These are phyloP conservation scores for Bombus cullumanus DNA, from an alignment of 1,140 invertebrate genomes.

Conservation along the genomic window DNA sequence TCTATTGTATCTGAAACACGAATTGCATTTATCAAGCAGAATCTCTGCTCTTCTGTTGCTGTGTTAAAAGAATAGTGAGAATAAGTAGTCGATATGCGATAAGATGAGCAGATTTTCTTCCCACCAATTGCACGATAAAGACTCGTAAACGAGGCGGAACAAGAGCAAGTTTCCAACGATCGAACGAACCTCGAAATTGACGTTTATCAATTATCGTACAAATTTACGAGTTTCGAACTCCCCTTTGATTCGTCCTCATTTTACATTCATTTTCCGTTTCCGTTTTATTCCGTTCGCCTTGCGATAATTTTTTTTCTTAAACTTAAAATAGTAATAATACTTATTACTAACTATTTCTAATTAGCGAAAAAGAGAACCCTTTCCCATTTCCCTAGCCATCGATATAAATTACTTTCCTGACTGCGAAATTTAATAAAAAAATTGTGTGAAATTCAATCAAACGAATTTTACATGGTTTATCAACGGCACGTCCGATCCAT, in stretches of 20 bases:
- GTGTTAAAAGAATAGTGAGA: too few relatives aligned
- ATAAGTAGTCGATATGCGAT: too few relatives aligned
- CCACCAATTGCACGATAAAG: not conserved
- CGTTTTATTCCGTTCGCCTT: not conserved
- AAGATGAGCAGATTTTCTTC: not conserved
- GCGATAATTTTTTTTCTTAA: not conserved
- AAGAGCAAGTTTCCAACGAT: not conserved
- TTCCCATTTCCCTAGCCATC: accelerated
- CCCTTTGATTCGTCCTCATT: too few relatives aligned
- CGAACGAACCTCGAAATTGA: not conserved
- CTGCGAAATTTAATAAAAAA: too few relatives aligned
- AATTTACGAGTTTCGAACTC: not conserved
- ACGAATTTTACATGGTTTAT: not conserved
- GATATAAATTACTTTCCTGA: not conserved
- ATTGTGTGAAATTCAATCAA: not conserved
- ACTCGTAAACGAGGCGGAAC: not conserved
- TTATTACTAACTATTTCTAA: too few relatives aligned
- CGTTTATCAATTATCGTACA: not conserved
- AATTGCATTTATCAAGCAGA: too few relatives aligned
- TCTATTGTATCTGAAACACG: too few relatives aligned
- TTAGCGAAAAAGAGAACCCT: too few relatives aligned
- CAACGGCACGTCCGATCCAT: not conserved
- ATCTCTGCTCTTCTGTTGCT: too few relatives aligned
- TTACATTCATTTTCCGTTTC: too few relatives aligned
- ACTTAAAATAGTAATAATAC: too few relatives aligned